These are phyloP conservation scores for Eupithecia centaureata DNA, from an alignment of 2,888 invertebrate species.

Conservation along the genomic window DNA sequence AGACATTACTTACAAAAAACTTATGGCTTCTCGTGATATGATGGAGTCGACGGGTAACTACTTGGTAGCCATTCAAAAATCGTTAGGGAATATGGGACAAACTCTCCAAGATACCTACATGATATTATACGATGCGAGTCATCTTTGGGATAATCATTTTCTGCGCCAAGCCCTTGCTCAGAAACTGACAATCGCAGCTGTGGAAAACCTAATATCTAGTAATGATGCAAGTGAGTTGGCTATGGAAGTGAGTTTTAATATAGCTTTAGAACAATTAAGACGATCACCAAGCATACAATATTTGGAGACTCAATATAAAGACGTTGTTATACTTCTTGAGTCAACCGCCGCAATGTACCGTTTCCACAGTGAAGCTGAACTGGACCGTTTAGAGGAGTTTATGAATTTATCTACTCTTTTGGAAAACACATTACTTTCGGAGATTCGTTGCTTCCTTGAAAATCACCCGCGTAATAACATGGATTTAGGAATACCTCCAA, in stretches of 20 bases:
- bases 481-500: conserved; percentile 11
- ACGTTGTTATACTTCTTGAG: conserved; percentile 53
- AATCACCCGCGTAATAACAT: conserved; percentile 55
- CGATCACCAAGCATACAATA: conserved; percentile 62
- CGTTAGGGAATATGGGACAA: conserved; percentile 60
- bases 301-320: conserved; percentile 56
- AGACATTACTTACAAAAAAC: conserved; percentile 36
- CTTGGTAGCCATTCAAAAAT: conserved; percentile 58
- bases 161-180: conserved; percentile 65
- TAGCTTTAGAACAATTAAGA: conserved; percentile 65
- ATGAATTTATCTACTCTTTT: conserved; percentile 58
- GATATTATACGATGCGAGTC: conserved; percentile 65
- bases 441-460: conserved; percentile 66
- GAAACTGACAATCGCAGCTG: conserved; percentile 67
- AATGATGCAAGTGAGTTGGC: conserved; percentile 64
- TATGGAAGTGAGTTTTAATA: conserved; percentile 63
- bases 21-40: conserved; percentile 36
- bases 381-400: conserved; percentile 64
- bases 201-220: conserved; percentile 69
- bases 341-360: conserved; percentile 57
- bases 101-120: conserved; percentile 63
- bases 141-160: conserved; percentile 72
- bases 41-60: conserved; percentile 50
- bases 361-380: conserved; percentile 62
- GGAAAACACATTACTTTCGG: conserved; percentile 62